Base-by-base conservation (phyloP, 2,797 vertebrate species). In the Mus caroli region DNA sequence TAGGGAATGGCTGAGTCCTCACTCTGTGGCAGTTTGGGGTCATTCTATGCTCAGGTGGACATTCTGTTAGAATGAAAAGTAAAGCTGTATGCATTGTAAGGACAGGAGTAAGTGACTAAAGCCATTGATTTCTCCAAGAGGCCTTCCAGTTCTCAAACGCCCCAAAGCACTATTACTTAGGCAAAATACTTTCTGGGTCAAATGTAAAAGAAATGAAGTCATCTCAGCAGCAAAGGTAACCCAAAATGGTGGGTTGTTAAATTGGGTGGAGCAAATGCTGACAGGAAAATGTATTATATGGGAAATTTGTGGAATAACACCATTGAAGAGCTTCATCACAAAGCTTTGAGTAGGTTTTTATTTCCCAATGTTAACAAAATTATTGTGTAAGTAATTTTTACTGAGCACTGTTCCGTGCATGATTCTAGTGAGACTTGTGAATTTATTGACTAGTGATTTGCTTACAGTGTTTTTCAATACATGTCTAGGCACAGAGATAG, bases 171-270 rank as follows among this genome's bases (percentile, higher is more conserved):
- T 60, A 71, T 94, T 95, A 77, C 26, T 96, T 75, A 90, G 64
- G 75, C 77, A 90, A 94, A 85, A 88, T 94, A 62, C 73, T 90
- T 96, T 26, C 89, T 28, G 40, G 52, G 86, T 83, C 26, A 93
- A 64, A 82, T 77, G 62, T 86, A 69, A 86, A 67, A 52, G 46
- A 20, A 52, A 52, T 69, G 46, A 86, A n/a, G 60, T 52, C 43
- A n/a, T 69, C 20, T 11, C 46, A n/a, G 11, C 62, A 86, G 20
- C 0, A 4, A 69, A 52, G 17, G 5, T 64, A 92, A 69, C 50
- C 37, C 69, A 5, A 86, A 62, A 83, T 69, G 40, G n/a, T 92
- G 83, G 34, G 46, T 84, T 54, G 43, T 89, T 31, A 89, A 91
- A 46, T 88, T 80, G 75, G 14, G 19, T 54, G 24, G 93, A 78